Base-by-base conservation (phyloP, 2,113 vertebrate species). In the Solea senegalensis region DNA sequence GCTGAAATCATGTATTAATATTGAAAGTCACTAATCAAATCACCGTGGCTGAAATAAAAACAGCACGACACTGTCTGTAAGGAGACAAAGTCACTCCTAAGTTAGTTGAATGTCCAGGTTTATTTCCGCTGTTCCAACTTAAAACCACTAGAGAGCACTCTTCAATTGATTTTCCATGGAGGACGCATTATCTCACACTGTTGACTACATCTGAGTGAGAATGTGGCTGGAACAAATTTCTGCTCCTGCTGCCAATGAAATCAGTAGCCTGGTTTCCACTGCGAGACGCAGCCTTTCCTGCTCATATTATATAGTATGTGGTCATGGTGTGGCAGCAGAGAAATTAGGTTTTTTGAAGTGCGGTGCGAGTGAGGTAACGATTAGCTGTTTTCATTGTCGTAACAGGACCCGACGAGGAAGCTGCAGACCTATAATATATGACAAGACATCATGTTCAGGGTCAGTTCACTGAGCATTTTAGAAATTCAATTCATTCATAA, bases 121-220 rank as follows among this genome's bases (percentile, higher is more conserved):
- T 46, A 1, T 55, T 69, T 56, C 43, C 58, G 83, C 79, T 87
- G 81, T 86, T 90, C 82, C 65, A 51, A n/a, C 48, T 69, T 27
- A 15, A 82, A 83, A 65, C 85, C 89, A 87, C 90, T 74, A 91
- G 90, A 89, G 89, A 84, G 89, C 89, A 86, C 80, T 80, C 87
- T 90, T 57, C 69, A 83, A 68, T 79, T 57, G 86, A 69, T 86
- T 86, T 89, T 89, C 81, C 86, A 78, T 53, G 52, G 40, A 10
- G 8, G 27, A 41, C 53, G 74, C 1, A 61, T 72, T 14, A 43
- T 55, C 59, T 74, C 59, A 56, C 60, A 15, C 58, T 21, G 69
- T 11, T 63, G 78, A 70, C 69, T 51, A 8, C 10, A 82, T 76
- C 64, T 59, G 64, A 67, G 72, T 2, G 68, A 78, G 80, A 72